Conservation (phyloP, 30 jellyfish, hydroid and myxozoan genomes). For the Aurelia sp. region DNA sequence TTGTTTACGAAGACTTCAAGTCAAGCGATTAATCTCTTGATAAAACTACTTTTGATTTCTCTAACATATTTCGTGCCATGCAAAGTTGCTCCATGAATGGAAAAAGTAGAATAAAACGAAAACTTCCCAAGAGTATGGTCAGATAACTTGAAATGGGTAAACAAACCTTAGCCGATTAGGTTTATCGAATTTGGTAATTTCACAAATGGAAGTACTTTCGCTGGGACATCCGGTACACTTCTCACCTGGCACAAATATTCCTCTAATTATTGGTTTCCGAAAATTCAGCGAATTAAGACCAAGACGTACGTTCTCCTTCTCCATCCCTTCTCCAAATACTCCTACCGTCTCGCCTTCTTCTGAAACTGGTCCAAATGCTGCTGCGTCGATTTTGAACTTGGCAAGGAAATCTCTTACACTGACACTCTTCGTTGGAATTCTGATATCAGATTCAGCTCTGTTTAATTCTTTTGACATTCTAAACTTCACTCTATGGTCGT, state of each 20-base stretch:
- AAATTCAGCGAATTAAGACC: background rate
- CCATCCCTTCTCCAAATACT: conserved; percentile 12
- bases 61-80: no score
- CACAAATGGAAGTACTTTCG: no score
- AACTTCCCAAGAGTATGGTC: no score
- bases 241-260: conserved; percentile 19
- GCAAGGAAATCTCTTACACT: conserved; percentile 24
- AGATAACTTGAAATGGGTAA: no score
- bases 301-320: conserved; percentile 1
- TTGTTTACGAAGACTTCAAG: no score
- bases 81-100: no score
- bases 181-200: no score
- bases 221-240: background rate
- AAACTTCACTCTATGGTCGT: background rate
- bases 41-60: no score
- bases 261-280: conserved; percentile 2
- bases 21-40: no score
- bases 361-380: background rate
- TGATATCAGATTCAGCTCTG: background rate
- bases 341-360: background rate
- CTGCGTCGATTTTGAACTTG: conserved; percentile 21
- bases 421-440: conserved; percentile 11
- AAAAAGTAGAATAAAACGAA: no score
- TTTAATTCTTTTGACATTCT: background rate
- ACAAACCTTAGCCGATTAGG: no score